Evolutionary conservation across 2,888 invertebrate genomes (phyloP).

Genomic region (Salpingus planirostris): DNA sequence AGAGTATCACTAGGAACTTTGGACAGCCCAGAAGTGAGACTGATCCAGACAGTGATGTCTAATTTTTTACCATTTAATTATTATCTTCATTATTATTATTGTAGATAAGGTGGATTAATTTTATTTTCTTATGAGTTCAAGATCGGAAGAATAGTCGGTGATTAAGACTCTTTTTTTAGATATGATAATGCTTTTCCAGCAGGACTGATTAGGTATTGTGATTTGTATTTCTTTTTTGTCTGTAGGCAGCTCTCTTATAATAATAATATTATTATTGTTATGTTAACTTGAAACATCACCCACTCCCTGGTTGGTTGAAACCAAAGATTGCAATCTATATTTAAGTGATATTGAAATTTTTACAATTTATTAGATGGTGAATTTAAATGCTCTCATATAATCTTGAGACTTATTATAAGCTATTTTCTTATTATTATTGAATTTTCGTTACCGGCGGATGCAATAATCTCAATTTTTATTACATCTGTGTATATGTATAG

Average conservation of each 20-base stretch:
- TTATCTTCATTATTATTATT: background rate
- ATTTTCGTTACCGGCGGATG: constrained; percentile 1
- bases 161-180: too few relatives aligned
- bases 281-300: too few relatives aligned
- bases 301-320: constrained; percentile 20
- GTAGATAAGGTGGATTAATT: constrained; percentile 4
- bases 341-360: background rate
- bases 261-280: too few relatives aligned
- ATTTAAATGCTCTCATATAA: too few relatives aligned
- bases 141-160: constrained; percentile 8
- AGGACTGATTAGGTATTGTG: too few relatives aligned
- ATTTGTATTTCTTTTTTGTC: constrained; percentile 25
- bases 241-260: constrained; percentile 20
- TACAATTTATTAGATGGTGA: too few relatives aligned
- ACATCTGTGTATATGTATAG: constrained; percentile 1
- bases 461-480: constrained; percentile 2
- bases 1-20: constrained; percentile 68
- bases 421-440: too few relatives aligned
- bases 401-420: too few relatives aligned
- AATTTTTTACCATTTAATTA: background rate
- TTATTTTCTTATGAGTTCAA: constrained; percentile 6
- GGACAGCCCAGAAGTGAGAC: constrained; percentile 60
- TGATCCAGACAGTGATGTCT: constrained; percentile 59
- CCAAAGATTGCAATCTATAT: constrained; percentile 20
- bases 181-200: constrained; percentile 25